Conservation (phyloP, 2,888 invertebrate genomes). For the Agapetus fuscipes region DNA sequence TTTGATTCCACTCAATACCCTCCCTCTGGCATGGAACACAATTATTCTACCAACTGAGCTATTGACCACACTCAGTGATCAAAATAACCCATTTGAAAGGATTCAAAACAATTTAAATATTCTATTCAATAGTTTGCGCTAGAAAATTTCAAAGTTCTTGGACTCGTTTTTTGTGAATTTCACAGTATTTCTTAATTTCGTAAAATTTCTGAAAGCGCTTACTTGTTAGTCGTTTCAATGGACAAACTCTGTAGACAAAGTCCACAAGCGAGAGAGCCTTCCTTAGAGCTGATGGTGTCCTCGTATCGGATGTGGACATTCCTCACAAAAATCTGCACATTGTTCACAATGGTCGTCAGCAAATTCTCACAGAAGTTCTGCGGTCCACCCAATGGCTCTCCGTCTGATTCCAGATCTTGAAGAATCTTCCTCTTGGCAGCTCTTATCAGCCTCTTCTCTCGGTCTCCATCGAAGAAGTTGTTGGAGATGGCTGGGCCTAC, state of each 20-base stretch:
- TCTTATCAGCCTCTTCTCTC: slow-evolving; percentile 60
- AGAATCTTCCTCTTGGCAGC: slow-evolving; percentile 64
- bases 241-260: slow-evolving; percentile 67
- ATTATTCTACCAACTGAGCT: no score
- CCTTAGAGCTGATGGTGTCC: slow-evolving; percentile 57
- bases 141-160: no score
- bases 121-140: no score
- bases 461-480: slow-evolving; percentile 59
- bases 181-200: not conserved
- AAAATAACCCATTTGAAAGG: no score
- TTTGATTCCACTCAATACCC: no score
- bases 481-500: slow-evolving; percentile 64
- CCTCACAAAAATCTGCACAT: slow-evolving; percentile 66
- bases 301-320: slow-evolving; percentile 77
- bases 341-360: slow-evolving; percentile 66
- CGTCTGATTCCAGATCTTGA: slow-evolving; percentile 53
- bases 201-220: slow-evolving; percentile 21
- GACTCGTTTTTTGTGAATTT: no score
- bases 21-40: no score
- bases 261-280: slow-evolving; percentile 62
- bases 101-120: no score
- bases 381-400: slow-evolving; percentile 51
- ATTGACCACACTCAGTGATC: no score
- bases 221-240: slow-evolving; percentile 74
- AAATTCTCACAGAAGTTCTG: slow-evolving; percentile 62